Evolutionary conservation across 2,113 vertebrate genomes (phyloP).

Genomic region (Pteronura brasiliensis): DNA sequence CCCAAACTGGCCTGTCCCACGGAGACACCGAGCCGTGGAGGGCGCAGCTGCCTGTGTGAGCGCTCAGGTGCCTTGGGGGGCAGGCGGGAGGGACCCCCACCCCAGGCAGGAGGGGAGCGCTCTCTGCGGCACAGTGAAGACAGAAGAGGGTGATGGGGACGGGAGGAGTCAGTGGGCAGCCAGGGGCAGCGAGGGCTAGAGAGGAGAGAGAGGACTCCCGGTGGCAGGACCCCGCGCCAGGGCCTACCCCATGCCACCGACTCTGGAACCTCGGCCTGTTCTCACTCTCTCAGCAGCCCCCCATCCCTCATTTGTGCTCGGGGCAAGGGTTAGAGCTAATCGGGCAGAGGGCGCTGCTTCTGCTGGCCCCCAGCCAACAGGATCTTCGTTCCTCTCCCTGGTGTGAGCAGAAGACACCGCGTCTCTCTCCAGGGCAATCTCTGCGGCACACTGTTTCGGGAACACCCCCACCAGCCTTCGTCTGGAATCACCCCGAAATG

Average conservation of each 20-base stretch:
- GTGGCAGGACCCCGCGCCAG: neutral
- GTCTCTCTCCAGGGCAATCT: neutral
- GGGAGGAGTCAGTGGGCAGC: neutral
- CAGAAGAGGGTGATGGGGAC: rapidly evolving
- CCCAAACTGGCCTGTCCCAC: neutral
- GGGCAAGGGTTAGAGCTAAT: rapidly evolving
- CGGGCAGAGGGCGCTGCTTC: rapidly evolving
- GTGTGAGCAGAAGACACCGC: rapidly evolving
- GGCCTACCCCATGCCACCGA: neutral
- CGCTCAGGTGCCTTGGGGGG: neutral
- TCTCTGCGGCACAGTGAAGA: no score
- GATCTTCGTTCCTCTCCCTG: neutral
- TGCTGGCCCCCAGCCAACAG: rapidly evolving
- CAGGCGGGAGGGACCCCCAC: neutral
- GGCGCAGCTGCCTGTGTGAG: neutral
- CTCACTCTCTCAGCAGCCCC: neutral
- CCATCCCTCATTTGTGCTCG: rapidly evolving
- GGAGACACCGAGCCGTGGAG: neutral
- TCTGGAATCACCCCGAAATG: no score
- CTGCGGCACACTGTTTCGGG: rapidly evolving
- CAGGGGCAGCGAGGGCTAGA: neutral
- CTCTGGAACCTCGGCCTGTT: neutral
- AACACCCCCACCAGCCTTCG: neutral
- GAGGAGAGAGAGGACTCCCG: rapidly evolving
- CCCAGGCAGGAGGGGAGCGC: neutral